Evolutionary conservation across 2,113 vertebrate species (phyloP), one percentile per base, ranked within the genome.

Genomic region (Solenodon paradoxus): DNA sequence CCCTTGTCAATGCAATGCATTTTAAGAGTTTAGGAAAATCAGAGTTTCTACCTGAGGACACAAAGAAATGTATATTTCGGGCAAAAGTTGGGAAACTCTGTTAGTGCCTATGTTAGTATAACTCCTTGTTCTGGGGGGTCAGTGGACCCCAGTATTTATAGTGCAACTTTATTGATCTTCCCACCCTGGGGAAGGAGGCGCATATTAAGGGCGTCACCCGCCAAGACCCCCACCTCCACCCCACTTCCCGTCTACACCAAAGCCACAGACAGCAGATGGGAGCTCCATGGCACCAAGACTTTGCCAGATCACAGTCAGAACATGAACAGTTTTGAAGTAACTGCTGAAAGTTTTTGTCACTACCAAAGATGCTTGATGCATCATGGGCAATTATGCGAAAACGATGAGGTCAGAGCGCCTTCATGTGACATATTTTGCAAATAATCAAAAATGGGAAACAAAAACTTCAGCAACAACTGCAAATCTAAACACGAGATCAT

Each of bases 21-120:
- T 99, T 99, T 97, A 99, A 99, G 98, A 99, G 99, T 51, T 96
- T 99, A 17, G 99, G 99, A 99, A 99, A 99, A 95, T 99, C 99
- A 1, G 98, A 99, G 57, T 99, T 99, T 97, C 98, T 98, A 95
- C 98, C 99, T 1, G 98, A 99, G 97, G 99, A 98, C 97, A 99
- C 99, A 49, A 99, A 99, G 98, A 98, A 99, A 72, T 98, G 98
- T 9, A 97, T 98, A 0, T 99, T 99, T 90, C 98, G 97, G 42
- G 98, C 96, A 20, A 98, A 98, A 17, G 97, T 99, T 69, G 99
- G 99, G 35, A 98, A 98, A 3, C 85, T 97, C 2, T 98, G 98
- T 96, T 99, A 96, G 99, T 99, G 57, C 99, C 98, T 15, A 99
- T 99, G 99, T 98, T 99, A 98, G 99, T 99, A 99, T 17, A 96